Evolutionary conservation across 2,797 vertebrate genomes (phyloP), one percentile per base, ranked within the genome.

Genomic region (Myiotriccus ornatus): DNA sequence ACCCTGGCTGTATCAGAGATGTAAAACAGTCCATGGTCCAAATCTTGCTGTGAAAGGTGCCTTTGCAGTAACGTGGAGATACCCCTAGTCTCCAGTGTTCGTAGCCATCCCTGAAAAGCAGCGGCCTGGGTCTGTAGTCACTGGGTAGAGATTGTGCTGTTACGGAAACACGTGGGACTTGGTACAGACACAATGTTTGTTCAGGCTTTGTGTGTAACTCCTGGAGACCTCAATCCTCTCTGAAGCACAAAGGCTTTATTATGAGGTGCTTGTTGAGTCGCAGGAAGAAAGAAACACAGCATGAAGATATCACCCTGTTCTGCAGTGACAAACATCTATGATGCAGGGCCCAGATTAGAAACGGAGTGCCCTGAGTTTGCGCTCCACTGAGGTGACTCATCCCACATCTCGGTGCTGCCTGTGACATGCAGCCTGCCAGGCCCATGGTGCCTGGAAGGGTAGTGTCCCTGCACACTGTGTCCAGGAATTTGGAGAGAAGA

Each of bases 291-390:
- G 87, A 82, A 84, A 79, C 3, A 32, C 47, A 47, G 43, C 28
- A 8, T 24, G 55, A 34, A 69, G 85, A 67, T 56, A 64, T 44
- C 81, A 69, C 52, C 37, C 34, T 80, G 78, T 52, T 67, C 65
- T 1, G 2, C 5, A 24, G 75, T n/a, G 69, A 87, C 84, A 80
- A 89, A 59, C 67, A 44, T 63, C 78, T 89, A 27, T 8, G 2
- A 32, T 59, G 62, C 69, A 53, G 75, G 49, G 83, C 59, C 46
- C 60, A 60, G 84, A 71, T 85, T 71, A 80, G 91, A 80, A 89
- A 63, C 3, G 0, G 5, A 32, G 71, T 16, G 24, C 2, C 4
- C 47, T 28, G 55, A 59, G 74, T 12, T 24, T 55, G 64, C 8
- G 34, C 79, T 57, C 44, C 2, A 6, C 80, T 23, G 23, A 9